These are phyloP conservation scores for Diabrotica balteata DNA, from an alignment of 2,888 invertebrate species.

Conservation along the genomic window DNA sequence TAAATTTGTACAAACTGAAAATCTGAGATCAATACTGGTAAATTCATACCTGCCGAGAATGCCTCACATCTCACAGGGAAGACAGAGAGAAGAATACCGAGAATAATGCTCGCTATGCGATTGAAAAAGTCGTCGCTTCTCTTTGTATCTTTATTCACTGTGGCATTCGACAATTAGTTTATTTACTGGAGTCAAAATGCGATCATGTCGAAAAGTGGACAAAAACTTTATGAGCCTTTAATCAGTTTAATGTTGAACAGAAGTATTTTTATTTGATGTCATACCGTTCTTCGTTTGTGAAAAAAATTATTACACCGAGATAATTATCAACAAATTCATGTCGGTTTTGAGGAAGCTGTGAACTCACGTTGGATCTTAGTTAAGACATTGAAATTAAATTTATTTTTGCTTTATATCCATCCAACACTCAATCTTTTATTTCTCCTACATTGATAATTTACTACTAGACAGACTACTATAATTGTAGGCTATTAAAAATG, in stretches of 20 bases:
- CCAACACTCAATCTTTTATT: neutral
- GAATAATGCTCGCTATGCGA: slow-evolving; percentile 41
- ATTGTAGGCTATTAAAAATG: no score
- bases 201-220: slow-evolving; percentile 33
- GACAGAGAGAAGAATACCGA: slow-evolving; percentile 13
- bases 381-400: no score
- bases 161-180: slow-evolving; percentile 52
- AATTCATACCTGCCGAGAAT: no score
- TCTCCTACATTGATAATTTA: no score
- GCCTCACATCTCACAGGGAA: no score
- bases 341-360: no score
- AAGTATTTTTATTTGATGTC: slow-evolving; percentile 35
- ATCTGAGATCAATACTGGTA: no score
- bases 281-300: slow-evolving; percentile 2
- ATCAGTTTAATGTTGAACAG: slow-evolving; percentile 37
- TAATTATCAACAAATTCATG: no score
- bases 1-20: no score
- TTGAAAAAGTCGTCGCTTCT: slow-evolving; percentile 41
- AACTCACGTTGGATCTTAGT: no score
- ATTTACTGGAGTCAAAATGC: slow-evolving; percentile 46
- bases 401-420: neutral
- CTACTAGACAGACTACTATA: no score
- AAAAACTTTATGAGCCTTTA: slow-evolving; percentile 40
- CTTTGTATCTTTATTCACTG: slow-evolving; percentile 51
- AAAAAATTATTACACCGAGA: no score